phyloP scores from a whole-genome alignment of 35 echinoderm and acorn worm genomes.

The Heliocidaris tuberculata region DNA sequence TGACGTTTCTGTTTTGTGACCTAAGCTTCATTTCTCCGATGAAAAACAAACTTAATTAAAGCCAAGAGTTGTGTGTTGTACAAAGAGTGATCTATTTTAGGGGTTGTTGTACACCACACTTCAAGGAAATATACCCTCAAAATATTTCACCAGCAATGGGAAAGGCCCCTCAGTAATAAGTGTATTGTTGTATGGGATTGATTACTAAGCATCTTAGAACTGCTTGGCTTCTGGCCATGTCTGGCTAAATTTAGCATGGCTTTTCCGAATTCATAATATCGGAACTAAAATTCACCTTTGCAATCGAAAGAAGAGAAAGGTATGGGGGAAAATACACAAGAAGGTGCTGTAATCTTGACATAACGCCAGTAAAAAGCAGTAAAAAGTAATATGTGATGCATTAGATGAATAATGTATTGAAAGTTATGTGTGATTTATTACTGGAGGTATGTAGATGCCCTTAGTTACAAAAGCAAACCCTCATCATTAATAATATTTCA shows the following conservation, averaged over 20 bases:
- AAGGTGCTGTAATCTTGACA: neutral
- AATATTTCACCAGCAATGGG: too few species aligned
- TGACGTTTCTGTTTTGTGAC: too few species aligned
- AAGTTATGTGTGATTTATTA: too few species aligned
- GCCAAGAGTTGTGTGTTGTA: too few species aligned
- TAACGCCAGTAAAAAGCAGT: neutral
- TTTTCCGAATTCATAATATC: neutral
- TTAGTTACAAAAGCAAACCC: neutral
- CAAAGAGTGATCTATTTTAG: too few species aligned
- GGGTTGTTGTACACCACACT: too few species aligned
- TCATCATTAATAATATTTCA: neutral
- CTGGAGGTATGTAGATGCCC: neutral
- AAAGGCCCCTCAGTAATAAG: neutral
- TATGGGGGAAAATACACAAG: neutral
- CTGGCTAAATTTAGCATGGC: neutral
- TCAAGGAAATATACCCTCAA: too few species aligned
- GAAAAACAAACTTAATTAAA: too few species aligned
- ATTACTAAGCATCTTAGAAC: neutral
- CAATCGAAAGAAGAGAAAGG: neutral
- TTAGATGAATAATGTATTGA: neutral
- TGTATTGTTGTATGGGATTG: neutral
- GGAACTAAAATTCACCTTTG: conserved; percentile 1
- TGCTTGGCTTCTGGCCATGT: neutral
- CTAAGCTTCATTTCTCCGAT: too few species aligned
- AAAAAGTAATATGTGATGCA: neutral